A percentile compares a stretch with the other conserved stretches of the same genome.
phyloP scores from a whole-genome alignment of 2,888 invertebrate genomes.

The Cremastobaeus sp. region DNA sequence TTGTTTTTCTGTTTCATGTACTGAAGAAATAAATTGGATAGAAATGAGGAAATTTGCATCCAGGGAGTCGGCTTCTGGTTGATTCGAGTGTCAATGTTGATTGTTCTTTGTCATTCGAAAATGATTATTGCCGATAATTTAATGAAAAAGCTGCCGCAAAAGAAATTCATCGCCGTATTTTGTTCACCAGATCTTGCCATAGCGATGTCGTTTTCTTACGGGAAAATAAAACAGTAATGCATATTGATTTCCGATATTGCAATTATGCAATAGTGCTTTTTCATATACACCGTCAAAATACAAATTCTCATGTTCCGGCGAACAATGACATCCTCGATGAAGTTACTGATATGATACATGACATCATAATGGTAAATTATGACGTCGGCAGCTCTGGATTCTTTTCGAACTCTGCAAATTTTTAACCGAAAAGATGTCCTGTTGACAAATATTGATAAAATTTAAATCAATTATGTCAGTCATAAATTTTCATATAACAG shows the following conservation, averaged over 20 bases:
- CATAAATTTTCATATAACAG: too few species aligned
- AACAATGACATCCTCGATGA: too few species aligned
- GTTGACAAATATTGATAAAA: too few species aligned
- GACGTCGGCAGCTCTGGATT: too few species aligned
- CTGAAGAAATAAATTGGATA: not conserved
- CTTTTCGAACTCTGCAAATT: too few species aligned
- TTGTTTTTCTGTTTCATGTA: slow-evolving; percentile 15
- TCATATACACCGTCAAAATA: slow-evolving; percentile 14
- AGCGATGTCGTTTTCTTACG: slow-evolving; percentile 12
- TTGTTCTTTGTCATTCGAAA: not conserved
- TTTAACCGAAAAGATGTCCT: too few species aligned
- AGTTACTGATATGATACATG: too few species aligned
- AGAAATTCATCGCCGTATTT: slow-evolving; percentile 32
- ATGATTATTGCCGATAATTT: slow-evolving; percentile 14
- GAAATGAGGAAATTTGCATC: slow-evolving; percentile 3
- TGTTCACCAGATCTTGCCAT: slow-evolving; percentile 8
- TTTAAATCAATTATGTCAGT: too few species aligned
- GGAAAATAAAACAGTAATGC: slow-evolving; percentile 25
- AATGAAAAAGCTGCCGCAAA: slow-evolving; percentile 25
- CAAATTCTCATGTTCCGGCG: too few species aligned
- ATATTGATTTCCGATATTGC: slow-evolving; percentile 46
- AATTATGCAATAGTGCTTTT: slow-evolving; percentile 34
- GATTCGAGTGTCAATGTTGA: slow-evolving; percentile 11
- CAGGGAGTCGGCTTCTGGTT: too few species aligned
- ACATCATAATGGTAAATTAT: too few species aligned